phyloP scores from a whole-genome alignment of 2,113 vertebrate genomes.

The Arenaria interpres region DNA sequence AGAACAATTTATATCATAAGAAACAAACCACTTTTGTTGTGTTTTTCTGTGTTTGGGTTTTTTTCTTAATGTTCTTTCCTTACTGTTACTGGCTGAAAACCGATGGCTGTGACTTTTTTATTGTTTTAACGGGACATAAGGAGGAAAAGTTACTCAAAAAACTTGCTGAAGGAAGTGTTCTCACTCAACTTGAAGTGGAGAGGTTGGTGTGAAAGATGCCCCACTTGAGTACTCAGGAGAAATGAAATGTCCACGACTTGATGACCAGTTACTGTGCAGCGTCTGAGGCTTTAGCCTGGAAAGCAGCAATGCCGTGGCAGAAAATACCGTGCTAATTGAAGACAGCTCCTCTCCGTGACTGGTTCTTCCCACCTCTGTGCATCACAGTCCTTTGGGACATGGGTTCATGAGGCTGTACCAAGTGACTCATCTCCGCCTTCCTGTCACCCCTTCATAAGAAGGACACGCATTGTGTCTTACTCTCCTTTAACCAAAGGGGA shows the following conservation, averaged over 20 bases:
- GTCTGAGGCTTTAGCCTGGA: neutral
- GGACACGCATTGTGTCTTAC: neutral
- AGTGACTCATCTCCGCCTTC: neutral
- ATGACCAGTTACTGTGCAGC: neutral
- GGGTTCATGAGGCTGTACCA: neutral
- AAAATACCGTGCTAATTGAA: neutral
- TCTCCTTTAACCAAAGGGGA: neutral
- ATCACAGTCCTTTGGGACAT: neutral
- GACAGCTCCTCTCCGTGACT: neutral
- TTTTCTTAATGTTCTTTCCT: slow-evolving; percentile 11
- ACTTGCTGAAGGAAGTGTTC: neutral
- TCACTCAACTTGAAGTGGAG: neutral
- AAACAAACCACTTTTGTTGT: neutral
- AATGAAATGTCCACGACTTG: neutral
- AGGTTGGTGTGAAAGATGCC: neutral
- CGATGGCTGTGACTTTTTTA: neutral
- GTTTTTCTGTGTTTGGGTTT: neutral
- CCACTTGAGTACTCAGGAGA: neutral
- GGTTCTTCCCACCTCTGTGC: neutral
- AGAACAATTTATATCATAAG: neutral
- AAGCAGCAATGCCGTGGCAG: neutral
- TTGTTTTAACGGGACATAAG: neutral
- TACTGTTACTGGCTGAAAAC: neutral
- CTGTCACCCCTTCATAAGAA: neutral
- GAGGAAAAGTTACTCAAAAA: neutral